Percentiles rank a stretch among this genome's conserved stretches.
These are phyloP conservation scores for Oryzias curvinotus DNA, from an alignment of 2,113 vertebrate species.

Conservation along the genomic window DNA sequence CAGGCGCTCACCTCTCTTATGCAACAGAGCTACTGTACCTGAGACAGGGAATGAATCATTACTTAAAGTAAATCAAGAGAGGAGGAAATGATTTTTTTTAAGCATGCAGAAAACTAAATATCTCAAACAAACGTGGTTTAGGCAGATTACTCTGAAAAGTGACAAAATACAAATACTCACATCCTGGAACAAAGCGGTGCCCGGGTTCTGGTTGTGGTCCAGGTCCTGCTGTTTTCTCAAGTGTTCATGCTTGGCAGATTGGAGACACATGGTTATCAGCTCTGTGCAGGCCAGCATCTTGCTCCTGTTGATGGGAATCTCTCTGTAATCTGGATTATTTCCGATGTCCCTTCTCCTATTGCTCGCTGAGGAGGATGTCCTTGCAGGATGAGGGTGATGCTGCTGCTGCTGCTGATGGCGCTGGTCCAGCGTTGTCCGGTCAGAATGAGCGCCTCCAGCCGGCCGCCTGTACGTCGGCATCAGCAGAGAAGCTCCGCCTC, in stretches of 20 bases:
- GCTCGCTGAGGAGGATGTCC: conserved; percentile 25
- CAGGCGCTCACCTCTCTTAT: conserved; percentile 53
- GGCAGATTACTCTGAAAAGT: too few relatives aligned
- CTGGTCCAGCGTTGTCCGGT: conserved; percentile 33
- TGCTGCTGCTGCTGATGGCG: conserved; percentile 15
- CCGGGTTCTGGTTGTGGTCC: conserved; percentile 65
- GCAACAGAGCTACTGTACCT: conserved; percentile 29
- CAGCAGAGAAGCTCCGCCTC: conserved; percentile 47
- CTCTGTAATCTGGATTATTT: background rate
- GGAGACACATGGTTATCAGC: conserved; percentile 76
- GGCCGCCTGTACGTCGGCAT: conserved; percentile 17
- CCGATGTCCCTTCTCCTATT: background rate
- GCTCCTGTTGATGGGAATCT: conserved; percentile 15
- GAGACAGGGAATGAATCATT: background rate
- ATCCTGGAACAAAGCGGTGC: conserved; percentile 64
- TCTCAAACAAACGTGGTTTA: too few relatives aligned
- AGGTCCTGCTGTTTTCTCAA: conserved; percentile 62
- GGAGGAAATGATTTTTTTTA: too few relatives aligned
- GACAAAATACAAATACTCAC: conserved; percentile 46
- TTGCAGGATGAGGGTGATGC: conserved; percentile 28
- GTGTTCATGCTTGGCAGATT: conserved; percentile 70
- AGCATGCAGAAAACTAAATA: too few relatives aligned
- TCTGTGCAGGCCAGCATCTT: conserved; percentile 74
- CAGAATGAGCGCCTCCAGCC: conserved; percentile 38
- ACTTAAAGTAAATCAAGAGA: too few relatives aligned